Conservation (phyloP, 2,888 invertebrate genomes). For the Lycocerus yunnanus region DNA sequence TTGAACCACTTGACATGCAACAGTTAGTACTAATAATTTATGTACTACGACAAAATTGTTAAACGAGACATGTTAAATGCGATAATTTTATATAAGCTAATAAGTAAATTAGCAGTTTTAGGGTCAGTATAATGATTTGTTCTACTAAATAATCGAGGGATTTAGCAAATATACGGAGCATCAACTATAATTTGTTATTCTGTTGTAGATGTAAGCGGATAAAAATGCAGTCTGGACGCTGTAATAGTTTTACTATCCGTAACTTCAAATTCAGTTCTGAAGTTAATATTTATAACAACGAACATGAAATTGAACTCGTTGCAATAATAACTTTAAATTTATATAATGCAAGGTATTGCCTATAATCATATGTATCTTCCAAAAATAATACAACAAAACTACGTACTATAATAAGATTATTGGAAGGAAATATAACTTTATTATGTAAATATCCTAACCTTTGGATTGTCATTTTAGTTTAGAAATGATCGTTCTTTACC, state of each 20-base stretch:
- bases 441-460: no score
- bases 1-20: conserved; percentile 14
- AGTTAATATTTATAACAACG: neutral
- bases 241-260: neutral
- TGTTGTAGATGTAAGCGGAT: neutral
- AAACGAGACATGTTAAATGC: neutral
- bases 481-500: no score
- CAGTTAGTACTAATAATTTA: conserved; percentile 8
- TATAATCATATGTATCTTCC: no score
- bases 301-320: neutral
- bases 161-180: neutral
- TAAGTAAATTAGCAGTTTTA: neutral
- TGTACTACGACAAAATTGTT: conserved; percentile 1
- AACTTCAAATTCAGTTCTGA: neutral
- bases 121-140: neutral
- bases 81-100: neutral
- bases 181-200: neutral
- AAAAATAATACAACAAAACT: no score
- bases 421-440: no score
- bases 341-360: no score
- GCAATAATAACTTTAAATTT: neutral
- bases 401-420: no score
- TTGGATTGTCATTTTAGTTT: no score
- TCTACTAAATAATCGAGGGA: neutral
- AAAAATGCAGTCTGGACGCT: neutral